A percentile compares a stretch with the other conserved stretches of the same genome.
Conservation (phyloP, 2,888 invertebrate species). For the Trichacis sp. region DNA sequence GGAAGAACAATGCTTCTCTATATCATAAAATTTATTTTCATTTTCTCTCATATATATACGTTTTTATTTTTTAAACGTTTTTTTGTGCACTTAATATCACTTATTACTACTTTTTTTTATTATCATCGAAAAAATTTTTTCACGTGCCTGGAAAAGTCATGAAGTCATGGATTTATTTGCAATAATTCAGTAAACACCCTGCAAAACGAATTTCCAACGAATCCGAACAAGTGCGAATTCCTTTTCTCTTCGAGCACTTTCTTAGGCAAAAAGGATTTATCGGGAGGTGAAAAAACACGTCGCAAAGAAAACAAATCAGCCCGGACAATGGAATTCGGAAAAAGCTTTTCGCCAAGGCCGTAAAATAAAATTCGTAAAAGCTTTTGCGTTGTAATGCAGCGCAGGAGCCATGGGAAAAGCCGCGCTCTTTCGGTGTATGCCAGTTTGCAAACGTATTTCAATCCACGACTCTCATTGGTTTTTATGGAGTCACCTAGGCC, state of each 20-base stretch:
- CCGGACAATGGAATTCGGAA: conserved; percentile 20
- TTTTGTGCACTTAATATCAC: no score
- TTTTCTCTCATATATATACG: no score
- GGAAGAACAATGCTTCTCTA: no score
- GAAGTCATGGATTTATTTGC: no score
- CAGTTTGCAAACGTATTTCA: conserved; percentile 47
- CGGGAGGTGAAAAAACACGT: not conserved
- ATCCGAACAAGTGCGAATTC: not conserved
- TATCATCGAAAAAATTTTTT: no score
- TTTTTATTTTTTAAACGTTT: no score
- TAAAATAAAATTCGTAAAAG: conserved; percentile 35
- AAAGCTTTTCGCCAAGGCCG: conserved; percentile 21
- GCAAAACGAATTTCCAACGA: not conserved
- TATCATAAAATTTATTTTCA: no score
- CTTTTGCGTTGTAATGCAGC: conserved; percentile 32
- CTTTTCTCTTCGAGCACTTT: not conserved
- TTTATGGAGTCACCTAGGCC: conserved; percentile 46
- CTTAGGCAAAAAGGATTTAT: not conserved
- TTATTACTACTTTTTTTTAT: no score
- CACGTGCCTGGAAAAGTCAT: no score
- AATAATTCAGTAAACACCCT: no score
- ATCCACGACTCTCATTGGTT: conserved; percentile 48
- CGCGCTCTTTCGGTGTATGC: conserved; percentile 8
- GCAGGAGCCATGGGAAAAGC: conserved; percentile 37
- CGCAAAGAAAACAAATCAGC: not conserved